Evolutionary conservation across 2,797 vertebrate genomes (phyloP), one percentile per base, ranked within the genome.

Genomic region (Crocodylus rhombifer): DNA sequence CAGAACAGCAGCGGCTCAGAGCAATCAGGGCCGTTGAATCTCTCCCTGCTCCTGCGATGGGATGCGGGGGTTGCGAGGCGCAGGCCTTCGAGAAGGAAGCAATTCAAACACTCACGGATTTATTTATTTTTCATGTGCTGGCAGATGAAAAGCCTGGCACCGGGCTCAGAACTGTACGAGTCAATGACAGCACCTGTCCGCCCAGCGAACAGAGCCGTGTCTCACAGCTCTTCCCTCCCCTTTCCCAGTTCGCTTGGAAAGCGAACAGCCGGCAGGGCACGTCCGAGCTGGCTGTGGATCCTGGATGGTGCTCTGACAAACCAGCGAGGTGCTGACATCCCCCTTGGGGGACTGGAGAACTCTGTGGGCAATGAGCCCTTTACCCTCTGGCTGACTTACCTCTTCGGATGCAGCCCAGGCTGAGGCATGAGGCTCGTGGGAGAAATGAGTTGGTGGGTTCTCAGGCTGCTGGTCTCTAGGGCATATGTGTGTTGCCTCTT

Each of bases 121-220:
- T 80, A 75, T 86, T 94, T 69, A 67, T 51, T 62, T 60, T 82
- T 28, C 55, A 84, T 64, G 82, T 76, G 85, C 65, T n/a, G 42
- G 63, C 75, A 75, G 82, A 65, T 15, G 77, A 84, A 92, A 91
- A 88, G 69, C 55, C 80, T 87, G 36, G 56, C 81, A 42, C 83
- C 61, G 84, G 82, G 91, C 51, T 10, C 63, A 84, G 86, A 83
- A 87, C 69, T 82, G 63, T 61, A 62, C 56, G 17, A 86, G 4
- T 42, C 83, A 91, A 65, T 91, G 88, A 88, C 84, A 67, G 89
- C 88, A 93, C 80, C 77, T 92, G 78, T 89, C 80, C 65, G 88
- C 87, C 75, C 61, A 20, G 64, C 14, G 23, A 87, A 91, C 80
- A 5, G 65, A 79, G 80, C 18, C 74, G 64, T 76, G 82, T 82